phyloP scores from a whole-genome alignment of 2,113 vertebrate genomes.

The Pavo muticus region DNA sequence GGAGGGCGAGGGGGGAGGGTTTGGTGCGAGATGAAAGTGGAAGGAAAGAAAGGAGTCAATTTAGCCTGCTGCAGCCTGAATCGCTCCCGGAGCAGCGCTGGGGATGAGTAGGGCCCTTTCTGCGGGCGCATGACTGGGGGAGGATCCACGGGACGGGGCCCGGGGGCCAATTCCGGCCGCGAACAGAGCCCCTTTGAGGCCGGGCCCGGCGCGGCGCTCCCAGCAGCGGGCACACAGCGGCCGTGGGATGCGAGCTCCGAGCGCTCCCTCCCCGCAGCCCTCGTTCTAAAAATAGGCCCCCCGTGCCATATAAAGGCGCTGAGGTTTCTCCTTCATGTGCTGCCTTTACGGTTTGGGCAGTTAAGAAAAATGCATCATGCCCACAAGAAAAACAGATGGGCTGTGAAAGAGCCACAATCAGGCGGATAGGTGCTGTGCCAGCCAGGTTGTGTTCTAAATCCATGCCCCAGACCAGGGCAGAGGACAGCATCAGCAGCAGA shows the following conservation, averaged over 20 bases:
- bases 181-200: slow-evolving; percentile 94
- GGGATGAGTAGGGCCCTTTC: slow-evolving; percentile 83
- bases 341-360: slow-evolving; percentile 6
- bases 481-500: background rate
- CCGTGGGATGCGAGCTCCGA: background rate
- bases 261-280: background rate
- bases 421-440: background rate
- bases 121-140: slow-evolving; percentile 84
- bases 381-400: background rate
- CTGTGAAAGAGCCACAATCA: background rate
- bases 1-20: slow-evolving; percentile 78
- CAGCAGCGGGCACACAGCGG: background rate
- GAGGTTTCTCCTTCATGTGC: background rate
- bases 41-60: slow-evolving; percentile 95
- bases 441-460: background rate
- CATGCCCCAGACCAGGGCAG: background rate
- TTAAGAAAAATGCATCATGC: background rate
- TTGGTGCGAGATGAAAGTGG: slow-evolving; percentile 94
- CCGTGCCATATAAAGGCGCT: slow-evolving; percentile 21
- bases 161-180: slow-evolving; percentile 85
- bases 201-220: slow-evolving; percentile 29
- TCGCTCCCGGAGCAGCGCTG: slow-evolving; percentile 82
- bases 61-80: slow-evolving; percentile 92
- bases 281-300: slow-evolving; percentile 35
- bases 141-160: slow-evolving; percentile 87